Percentiles rank a stretch among this genome's conserved stretches.
Conservation (phyloP, 1,140 invertebrate species). For the Brachystomella parvula region DNA sequence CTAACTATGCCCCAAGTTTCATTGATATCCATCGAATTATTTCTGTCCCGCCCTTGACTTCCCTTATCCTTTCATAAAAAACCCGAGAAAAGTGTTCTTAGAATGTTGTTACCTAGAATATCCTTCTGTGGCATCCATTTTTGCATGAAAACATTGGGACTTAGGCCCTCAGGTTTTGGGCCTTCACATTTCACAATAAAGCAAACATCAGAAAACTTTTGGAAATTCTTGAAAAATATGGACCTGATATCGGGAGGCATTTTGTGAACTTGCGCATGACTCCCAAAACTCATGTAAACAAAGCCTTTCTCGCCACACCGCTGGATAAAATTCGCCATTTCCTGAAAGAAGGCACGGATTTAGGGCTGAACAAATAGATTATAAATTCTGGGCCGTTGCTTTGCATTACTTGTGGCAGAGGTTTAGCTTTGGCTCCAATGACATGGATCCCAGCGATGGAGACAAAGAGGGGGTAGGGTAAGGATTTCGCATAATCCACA, state of each 20-base stretch:
- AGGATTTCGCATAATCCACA: slow-evolving; percentile 27
- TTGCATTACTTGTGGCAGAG: slow-evolving; percentile 17
- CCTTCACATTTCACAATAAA: slow-evolving; percentile 37
- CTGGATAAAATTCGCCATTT: slow-evolving; percentile 18
- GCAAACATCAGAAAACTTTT: background rate
- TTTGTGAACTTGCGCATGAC: no score
- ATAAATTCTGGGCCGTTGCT: slow-evolving; percentile 18
- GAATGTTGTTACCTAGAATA: no score
- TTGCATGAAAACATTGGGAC: slow-evolving; percentile 32
- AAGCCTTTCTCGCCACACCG: slow-evolving; percentile 45
- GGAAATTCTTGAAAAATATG: slow-evolving; percentile 22
- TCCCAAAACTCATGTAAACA: slow-evolving; percentile 49
- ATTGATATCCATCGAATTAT: no score
- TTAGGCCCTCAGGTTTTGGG: slow-evolving; percentile 9
- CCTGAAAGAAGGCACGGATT: background rate
- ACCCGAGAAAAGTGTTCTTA: no score
- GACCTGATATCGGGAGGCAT: slow-evolving; percentile 12
- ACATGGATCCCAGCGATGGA: slow-evolving; percentile 23
- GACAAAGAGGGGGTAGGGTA: slow-evolving; percentile 26
- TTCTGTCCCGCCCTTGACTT: no score
- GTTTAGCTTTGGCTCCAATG: no score
- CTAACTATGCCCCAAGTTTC: no score
- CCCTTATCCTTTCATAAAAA: no score
- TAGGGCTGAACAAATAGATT: background rate
- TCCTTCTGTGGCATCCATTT: no score